Conservation (phyloP, 2,888 invertebrate species). For the Druceiella hillmani region DNA sequence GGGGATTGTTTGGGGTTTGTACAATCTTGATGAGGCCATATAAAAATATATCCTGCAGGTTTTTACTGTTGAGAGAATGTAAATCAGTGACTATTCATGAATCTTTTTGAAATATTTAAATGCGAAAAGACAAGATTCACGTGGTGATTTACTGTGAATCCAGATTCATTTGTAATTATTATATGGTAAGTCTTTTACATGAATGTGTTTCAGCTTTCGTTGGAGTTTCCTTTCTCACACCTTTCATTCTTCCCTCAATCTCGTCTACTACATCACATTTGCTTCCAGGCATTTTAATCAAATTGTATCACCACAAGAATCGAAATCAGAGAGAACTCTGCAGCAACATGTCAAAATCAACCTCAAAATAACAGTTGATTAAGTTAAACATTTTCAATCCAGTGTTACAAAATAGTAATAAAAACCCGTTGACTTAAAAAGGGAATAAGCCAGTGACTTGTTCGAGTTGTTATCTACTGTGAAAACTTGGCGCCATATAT, state of each 20-base stretch:
- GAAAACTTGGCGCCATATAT: background rate
- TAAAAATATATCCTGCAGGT: slow-evolving; percentile 8
- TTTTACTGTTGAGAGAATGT: slow-evolving; percentile 6
- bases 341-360: too few relatives aligned
- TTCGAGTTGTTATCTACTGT: too few relatives aligned
- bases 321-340: too few relatives aligned
- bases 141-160: slow-evolving; percentile 6
- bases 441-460: too few relatives aligned
- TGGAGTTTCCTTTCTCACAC: slow-evolving; percentile 8
- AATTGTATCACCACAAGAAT: too few relatives aligned
- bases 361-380: too few relatives aligned
- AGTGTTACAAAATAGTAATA: too few relatives aligned
- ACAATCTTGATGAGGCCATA: slow-evolving; percentile 5
- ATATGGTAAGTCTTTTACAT: slow-evolving; percentile 5
- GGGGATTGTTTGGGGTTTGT: slow-evolving; percentile 12
- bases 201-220: slow-evolving; percentile 2
- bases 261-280: background rate
- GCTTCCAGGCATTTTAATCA: slow-evolving; percentile 1
- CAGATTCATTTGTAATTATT: slow-evolving; percentile 6
- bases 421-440: too few relatives aligned
- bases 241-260: slow-evolving; percentile 6
- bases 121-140: slow-evolving; percentile 5
- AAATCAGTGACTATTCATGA: slow-evolving; percentile 6
- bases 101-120: slow-evolving; percentile 8
- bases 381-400: too few relatives aligned